These are phyloP conservation scores for Macrosiphum euphorbiae DNA, from an alignment of 2,888 invertebrate genomes.

Conservation along the genomic window DNA sequence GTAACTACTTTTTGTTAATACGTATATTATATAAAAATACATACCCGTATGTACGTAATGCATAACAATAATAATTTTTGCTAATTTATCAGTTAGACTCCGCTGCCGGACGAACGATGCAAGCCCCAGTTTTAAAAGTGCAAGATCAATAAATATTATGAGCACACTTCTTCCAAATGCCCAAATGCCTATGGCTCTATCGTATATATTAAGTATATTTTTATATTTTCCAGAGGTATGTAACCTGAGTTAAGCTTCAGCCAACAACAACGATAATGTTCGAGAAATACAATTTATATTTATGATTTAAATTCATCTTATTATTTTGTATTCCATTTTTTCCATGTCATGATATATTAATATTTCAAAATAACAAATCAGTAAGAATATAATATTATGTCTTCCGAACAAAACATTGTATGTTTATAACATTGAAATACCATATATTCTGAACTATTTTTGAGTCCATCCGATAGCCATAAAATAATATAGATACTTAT, in stretches of 20 bases:
- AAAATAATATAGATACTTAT: background rate
- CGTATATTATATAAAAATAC: background rate
- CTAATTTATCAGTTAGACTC: background rate
- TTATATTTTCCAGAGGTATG: background rate
- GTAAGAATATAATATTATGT: background rate
- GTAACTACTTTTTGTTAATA: background rate
- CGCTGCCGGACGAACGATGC: background rate
- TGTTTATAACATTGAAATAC: background rate
- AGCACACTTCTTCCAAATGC: background rate
- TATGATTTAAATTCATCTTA: background rate
- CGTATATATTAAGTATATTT: background rate
- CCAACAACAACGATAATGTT: background rate
- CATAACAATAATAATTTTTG: background rate
- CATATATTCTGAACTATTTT: background rate
- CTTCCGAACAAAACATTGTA: background rate
- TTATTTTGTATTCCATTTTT: background rate
- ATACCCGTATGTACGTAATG: background rate
- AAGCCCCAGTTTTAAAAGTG: background rate
- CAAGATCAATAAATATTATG: background rate
- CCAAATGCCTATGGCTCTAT: background rate
- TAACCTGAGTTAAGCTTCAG: background rate
- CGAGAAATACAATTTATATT: background rate
- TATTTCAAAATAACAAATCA: background rate
- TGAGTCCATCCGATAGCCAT: background rate
- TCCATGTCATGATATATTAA: background rate